These are phyloP conservation scores for Hofmannophila pseudospretella DNA, from an alignment of 2,888 invertebrate species.

Conservation along the genomic window DNA sequence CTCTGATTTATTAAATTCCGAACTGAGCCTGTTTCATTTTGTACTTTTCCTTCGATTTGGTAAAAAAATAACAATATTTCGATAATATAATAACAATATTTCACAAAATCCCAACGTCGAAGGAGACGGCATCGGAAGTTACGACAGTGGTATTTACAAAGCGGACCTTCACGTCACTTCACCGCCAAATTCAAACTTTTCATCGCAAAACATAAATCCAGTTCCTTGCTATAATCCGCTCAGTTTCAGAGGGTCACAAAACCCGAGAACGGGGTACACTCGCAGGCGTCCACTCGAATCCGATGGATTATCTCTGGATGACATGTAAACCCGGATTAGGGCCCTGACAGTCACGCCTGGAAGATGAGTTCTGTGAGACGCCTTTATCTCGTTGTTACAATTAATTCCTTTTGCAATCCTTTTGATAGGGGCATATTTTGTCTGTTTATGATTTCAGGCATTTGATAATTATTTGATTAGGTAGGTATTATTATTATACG, in stretches of 20 bases:
- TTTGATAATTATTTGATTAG: too few species aligned
- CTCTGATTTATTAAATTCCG: too few species aligned
- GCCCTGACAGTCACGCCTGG: slow-evolving; percentile 20
- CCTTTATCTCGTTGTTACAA: slow-evolving; percentile 29
- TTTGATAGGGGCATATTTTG: not conserved
- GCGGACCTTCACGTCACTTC: not conserved
- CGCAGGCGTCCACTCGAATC: slow-evolving; percentile 20
- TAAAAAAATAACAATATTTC: too few species aligned
- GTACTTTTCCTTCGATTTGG: too few species aligned
- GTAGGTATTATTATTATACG: too few species aligned
- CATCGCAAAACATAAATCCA: slow-evolving; percentile 2
- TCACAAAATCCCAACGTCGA: too few species aligned
- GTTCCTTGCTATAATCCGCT: slow-evolving; percentile 1
- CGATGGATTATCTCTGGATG: slow-evolving; percentile 20
- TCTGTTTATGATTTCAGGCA: too few species aligned
- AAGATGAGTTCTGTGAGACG: slow-evolving; percentile 16
- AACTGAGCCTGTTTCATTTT: too few species aligned
- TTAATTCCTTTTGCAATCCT: slow-evolving; percentile 21
- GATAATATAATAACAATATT: too few species aligned
- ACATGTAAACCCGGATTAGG: slow-evolving; percentile 25
- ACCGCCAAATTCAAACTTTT: not conserved
- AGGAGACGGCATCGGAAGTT: too few species aligned
- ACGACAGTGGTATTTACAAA: too few species aligned
- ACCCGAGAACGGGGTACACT: slow-evolving; percentile 11
- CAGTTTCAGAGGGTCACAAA: slow-evolving; percentile 1